Evolutionary conservation across 2,113 vertebrate species (phyloP), one percentile per base, ranked within the genome.

Genomic region (Eonycteris spelaea): DNA sequence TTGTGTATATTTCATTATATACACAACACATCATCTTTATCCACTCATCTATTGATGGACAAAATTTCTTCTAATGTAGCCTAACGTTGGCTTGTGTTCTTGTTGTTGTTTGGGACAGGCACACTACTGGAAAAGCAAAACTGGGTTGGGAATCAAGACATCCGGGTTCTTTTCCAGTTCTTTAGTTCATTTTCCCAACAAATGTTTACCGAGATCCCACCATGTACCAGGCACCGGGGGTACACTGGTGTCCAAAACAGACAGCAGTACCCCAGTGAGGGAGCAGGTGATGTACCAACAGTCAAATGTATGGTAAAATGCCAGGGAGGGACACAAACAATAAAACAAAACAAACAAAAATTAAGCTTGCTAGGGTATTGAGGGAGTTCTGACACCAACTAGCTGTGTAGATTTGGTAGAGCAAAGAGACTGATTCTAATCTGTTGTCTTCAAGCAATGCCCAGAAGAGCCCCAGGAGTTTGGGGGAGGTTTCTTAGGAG

Each of bases 241-340:
- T 15, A 24, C 43, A 48, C 8, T 0, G 7, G 24, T 80, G 48
- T 80, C 57, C 43, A 86, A 53, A 57, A 53, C 16, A 59, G 63
- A 68, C 13, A 18, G 9, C 0, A 1, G 33, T 10, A 7, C 13
- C 14, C 7, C 12, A 6, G 5, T 0, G 35, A 91, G 65, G 14
- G 24, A 63, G 38, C 45, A 24, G 18, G 21, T 0, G 1, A 16
- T 53, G 63, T 30, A 13, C 33, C 78, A 5, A 79, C 3, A 33
- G 75, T 24, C 14, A 80, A 33, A 67, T 1, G 19, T 4, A 7
- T 33, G 77, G 18, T 12, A 8, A 6, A 8, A 5, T 84, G n/a
- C 45, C 30, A 85, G 21, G 26, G 16, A 86, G 45, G n/a, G 51
- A 65, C 11, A 75, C n/a, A 86, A 22, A 38, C 26, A 40, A 24